These are phyloP conservation scores for Drosophila navojoa DNA, from an alignment of 1,140 invertebrate genomes.

Conservation along the genomic window DNA sequence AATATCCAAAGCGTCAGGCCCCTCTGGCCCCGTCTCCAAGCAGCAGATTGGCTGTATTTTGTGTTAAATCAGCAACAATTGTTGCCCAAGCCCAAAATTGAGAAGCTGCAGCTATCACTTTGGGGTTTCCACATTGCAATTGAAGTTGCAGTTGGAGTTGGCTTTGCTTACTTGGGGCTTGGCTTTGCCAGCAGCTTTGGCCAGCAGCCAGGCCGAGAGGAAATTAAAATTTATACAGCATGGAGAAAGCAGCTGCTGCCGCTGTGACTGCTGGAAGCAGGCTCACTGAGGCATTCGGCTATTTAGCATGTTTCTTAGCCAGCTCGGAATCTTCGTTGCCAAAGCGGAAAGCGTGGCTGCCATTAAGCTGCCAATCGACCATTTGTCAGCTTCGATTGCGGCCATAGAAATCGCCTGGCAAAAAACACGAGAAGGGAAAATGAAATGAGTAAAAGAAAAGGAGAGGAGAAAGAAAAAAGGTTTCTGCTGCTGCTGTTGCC, in stretches of 20 bases:
- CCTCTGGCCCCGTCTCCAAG: background rate
- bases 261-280: constrained; percentile 6
- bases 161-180: constrained; percentile 45
- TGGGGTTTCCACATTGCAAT: constrained; percentile 36
- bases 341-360: constrained; percentile 66
- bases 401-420: constrained; percentile 37
- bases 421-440: background rate
- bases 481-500: constrained; percentile 39
- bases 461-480: constrained; percentile 13
- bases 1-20: constrained; percentile 39
- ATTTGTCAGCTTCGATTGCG: constrained; percentile 65
- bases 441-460: too few species aligned
- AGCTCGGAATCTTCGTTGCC: constrained; percentile 25
- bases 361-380: constrained; percentile 74
- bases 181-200: constrained; percentile 42
- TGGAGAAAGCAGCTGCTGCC: constrained; percentile 48
- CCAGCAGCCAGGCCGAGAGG: constrained; percentile 60
- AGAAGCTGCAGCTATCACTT: constrained; percentile 50
- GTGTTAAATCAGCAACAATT: constrained; percentile 78
- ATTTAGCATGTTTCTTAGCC: constrained; percentile 62
- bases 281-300: constrained; percentile 50
- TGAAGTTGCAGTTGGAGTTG: constrained; percentile 34
- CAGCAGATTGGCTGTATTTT: constrained; percentile 71
- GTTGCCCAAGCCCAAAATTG: constrained; percentile 55
- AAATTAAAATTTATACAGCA: constrained; percentile 78